A percentile compares a stretch with the other conserved stretches of the same genome.
phyloP scores from a whole-genome alignment of 2,888 invertebrate genomes.

The Sarcophaga subvicina region DNA sequence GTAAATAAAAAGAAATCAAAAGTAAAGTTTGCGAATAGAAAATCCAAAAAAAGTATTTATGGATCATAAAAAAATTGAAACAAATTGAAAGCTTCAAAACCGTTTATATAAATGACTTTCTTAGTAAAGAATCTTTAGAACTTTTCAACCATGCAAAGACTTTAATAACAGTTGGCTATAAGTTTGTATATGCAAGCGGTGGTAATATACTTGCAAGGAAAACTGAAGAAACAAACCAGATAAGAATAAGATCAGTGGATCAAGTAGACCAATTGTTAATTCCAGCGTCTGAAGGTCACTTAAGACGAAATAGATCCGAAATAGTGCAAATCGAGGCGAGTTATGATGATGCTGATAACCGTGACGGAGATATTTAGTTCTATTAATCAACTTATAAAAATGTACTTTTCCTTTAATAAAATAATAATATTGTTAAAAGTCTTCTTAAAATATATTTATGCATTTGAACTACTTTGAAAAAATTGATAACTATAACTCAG shows the following conservation, averaged over 20 bases:
- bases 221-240: not conserved
- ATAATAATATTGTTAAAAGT: not conserved
- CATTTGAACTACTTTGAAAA: no score
- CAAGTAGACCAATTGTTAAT: conserved; percentile 13
- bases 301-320: not conserved
- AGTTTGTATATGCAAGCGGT: conserved; percentile 15
- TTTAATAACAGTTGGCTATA: conserved; percentile 16
- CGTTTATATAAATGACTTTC: conserved; percentile 13
- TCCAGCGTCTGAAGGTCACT: not conserved
- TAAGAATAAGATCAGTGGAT: conserved; percentile 8
- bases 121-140: conserved; percentile 23
- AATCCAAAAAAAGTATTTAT: conserved; percentile 13
- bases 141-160: conserved; percentile 17
- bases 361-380: not conserved
- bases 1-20: conserved; percentile 1
- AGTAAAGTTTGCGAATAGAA: conserved; percentile 10
- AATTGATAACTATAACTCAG: no score
- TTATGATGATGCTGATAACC: not conserved
- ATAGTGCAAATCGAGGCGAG: no score
- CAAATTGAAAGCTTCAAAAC: not conserved
- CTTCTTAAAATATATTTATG: no score
- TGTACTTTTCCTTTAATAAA: not conserved
- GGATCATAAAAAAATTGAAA: not conserved
- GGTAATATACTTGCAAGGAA: conserved; percentile 18
- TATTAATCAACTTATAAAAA: not conserved